These are phyloP conservation scores for Nothoprocta perdicaria DNA, from an alignment of 2,113 vertebrate species.

Conservation along the genomic window DNA sequence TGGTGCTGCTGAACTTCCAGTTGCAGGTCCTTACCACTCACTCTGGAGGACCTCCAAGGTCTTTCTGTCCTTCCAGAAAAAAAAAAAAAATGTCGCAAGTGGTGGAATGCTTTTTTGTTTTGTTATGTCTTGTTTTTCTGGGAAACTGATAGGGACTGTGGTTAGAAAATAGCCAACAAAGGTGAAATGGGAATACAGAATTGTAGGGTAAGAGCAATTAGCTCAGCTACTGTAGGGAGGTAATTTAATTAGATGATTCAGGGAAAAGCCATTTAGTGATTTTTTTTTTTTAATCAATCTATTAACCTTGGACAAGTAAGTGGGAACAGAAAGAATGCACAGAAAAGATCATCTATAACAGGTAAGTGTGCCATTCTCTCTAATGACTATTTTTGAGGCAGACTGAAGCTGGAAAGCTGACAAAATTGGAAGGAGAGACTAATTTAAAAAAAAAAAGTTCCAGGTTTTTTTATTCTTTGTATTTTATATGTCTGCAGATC, in stretches of 20 bases:
- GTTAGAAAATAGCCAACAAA: slow-evolving; percentile 44
- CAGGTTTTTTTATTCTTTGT: not conserved
- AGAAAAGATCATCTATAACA: not conserved
- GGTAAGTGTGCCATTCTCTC: not conserved
- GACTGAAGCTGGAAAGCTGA: not conserved
- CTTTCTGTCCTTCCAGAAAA: not conserved
- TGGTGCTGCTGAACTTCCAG: not conserved
- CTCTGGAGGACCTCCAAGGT: not conserved
- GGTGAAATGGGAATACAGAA: slow-evolving; percentile 30
- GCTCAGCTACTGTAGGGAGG: not conserved
- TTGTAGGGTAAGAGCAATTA: slow-evolving; percentile 34
- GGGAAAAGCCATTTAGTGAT: not conserved
- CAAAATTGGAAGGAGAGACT: not conserved
- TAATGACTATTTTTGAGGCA: not conserved
- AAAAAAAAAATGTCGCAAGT: not conserved
- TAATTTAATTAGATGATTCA: slow-evolving; percentile 33
- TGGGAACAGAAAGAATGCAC: not conserved
- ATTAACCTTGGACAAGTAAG: not conserved
- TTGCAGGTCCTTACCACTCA: not conserved
- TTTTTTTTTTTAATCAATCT: not conserved
- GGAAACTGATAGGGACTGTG: slow-evolving; percentile 7
- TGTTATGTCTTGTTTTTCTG: not conserved
- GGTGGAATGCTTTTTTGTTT: not conserved
- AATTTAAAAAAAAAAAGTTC: slow-evolving; percentile 1
- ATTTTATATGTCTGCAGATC: not conserved